These are phyloP conservation scores for Solea solea DNA, from an alignment of 2,113 vertebrate species.

Conservation along the genomic window DNA sequence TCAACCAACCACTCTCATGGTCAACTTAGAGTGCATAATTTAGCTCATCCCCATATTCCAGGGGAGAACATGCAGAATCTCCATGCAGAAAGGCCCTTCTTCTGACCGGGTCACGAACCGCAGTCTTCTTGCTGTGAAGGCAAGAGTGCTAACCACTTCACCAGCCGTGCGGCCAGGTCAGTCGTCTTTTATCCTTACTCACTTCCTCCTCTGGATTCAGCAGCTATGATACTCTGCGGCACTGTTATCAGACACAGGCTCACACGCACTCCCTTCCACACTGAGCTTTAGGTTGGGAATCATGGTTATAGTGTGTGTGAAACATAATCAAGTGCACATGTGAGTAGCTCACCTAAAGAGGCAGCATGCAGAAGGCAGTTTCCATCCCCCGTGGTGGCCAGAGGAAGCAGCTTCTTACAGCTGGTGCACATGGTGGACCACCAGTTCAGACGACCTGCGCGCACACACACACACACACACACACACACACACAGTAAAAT, in stretches of 20 bases:
- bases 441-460: conserved; percentile 96
- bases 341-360: conserved; percentile 88
- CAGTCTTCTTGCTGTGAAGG: no score
- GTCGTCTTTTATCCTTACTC: neutral
- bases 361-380: conserved; percentile 98
- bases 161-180: no score
- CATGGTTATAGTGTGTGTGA: neutral
- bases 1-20: no score
- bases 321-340: neutral
- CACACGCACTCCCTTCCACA: neutral
- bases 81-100: no score
- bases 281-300: neutral
- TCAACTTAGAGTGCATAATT: no score
- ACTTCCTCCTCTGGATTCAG: conserved; percentile 12
- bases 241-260: neutral
- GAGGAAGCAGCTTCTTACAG: conserved; percentile 95
- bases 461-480: conserved; percentile 12
- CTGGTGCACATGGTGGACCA: conserved; percentile 96
- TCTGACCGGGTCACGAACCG: no score
- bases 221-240: conserved; percentile 12
- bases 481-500: neutral
- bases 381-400: conserved; percentile 97
- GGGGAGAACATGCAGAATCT: no score
- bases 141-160: no score
- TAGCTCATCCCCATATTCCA: no score